Evolutionary conservation across 2,888 invertebrate species (phyloP), one percentile per base, ranked within the genome.

Genomic region (Abrostola triplasia): DNA sequence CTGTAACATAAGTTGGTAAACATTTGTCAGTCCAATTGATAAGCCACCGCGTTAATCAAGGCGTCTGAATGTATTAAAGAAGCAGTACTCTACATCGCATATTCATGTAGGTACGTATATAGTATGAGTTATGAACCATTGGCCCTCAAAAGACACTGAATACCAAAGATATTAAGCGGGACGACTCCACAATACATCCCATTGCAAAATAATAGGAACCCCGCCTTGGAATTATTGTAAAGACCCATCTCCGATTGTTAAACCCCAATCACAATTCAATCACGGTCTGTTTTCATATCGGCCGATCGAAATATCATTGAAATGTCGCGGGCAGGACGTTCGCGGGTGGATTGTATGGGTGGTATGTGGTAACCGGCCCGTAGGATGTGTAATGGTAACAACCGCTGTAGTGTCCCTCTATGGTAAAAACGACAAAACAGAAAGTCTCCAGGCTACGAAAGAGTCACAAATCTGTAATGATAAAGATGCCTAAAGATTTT

Each of bases 211-310:
- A 78, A 70, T 75, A 64, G 64, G 66, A 65, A 75, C 71, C 74
- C 78, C 67, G 74, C 44, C 50, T 54, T 48, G 40, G 58, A 77
- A 73, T 78, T 76, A 78, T 78, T 73, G 67, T 76, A 70, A 71
- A 76, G 80, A 76, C 67, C 78, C 70, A 77, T 79, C 78, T 77
- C 73, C 80, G 73, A 78, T 78, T 80, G 81, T 76, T 76, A 66
- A 71, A 72, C 70, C 76, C 53, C 89, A 86, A 89, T 90, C 90
- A 86, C 84, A 81, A 89, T 87, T 89, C 90, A 88, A 90, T 90
- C 89, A 86, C 80, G 80, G 76, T 70, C 83, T 87, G 88, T 87
- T 88, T 88, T 88, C 89, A 87, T 88, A 88, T 87, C 86, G 81
- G 79, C 75, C 83, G 85, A 87, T 86, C 85, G 88, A 88, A 89